Conservation (phyloP, 2,113 vertebrate species). For the Dicaeum eximium region DNA sequence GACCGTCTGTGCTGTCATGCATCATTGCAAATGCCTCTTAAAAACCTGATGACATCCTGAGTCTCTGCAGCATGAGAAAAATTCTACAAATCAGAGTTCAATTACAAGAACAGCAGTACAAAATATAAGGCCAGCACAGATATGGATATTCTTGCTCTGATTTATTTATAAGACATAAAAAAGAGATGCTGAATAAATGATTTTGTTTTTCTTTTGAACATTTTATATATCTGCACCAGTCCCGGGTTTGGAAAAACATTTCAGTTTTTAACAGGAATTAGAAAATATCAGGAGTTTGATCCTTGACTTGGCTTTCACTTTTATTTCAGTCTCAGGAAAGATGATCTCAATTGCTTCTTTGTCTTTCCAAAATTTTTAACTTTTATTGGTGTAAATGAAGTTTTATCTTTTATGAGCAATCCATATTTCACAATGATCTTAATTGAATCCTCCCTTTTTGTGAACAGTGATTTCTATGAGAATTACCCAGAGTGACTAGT, state of each 20-base stretch:
- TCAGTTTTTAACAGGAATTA: not conserved
- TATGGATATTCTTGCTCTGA: not conserved
- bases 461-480: not conserved
- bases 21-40: not conserved
- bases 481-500: not conserved
- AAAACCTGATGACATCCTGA: not conserved
- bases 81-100: not conserved
- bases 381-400: not conserved
- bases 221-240: not conserved
- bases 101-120: not conserved
- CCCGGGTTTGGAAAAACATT: not conserved
- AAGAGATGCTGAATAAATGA: fast-evolving
- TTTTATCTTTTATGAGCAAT: not conserved
- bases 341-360: not conserved
- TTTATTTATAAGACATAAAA: not conserved
- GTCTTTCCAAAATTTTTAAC: not conserved
- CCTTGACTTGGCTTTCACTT: not conserved
- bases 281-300: not conserved
- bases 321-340: not conserved
- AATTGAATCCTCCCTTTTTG: not conserved
- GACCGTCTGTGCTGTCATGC: not conserved
- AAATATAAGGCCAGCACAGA: not conserved
- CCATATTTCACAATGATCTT: not conserved
- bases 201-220: not conserved
- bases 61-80: not conserved